A percentile compares a stretch with the other conserved stretches of the same genome.
Conservation (phyloP, 2,113 vertebrate genomes). For the Sinocyclocheilus anshuiensis region DNA sequence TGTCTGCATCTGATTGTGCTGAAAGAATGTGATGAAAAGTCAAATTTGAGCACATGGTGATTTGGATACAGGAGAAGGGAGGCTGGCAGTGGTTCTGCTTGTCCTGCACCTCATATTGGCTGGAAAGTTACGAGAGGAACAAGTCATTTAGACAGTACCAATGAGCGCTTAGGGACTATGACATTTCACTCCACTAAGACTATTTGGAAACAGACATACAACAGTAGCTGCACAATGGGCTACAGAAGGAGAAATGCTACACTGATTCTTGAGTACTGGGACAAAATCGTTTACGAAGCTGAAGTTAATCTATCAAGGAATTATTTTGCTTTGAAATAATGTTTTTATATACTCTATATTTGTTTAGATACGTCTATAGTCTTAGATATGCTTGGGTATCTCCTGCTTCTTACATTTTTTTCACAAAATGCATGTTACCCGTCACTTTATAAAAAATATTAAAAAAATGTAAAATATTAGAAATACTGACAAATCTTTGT, state of each 20-base stretch:
- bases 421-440: no score
- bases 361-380: no score
- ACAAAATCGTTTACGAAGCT: neutral
- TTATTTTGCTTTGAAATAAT: neutral
- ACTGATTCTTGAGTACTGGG: neutral
- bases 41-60: neutral
- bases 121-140: neutral
- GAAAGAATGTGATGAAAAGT: neutral
- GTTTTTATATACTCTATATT: neutral
- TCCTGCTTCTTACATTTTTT: neutral
- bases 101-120: neutral
- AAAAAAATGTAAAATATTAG: no score
- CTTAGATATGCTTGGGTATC: neutral
- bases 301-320: neutral
- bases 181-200: slow-evolving; percentile 30
- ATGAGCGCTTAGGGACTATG: slow-evolving; percentile 29
- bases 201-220: slow-evolving; percentile 13
- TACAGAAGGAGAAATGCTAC: slow-evolving; percentile 17
- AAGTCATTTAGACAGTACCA: slow-evolving; percentile 17
- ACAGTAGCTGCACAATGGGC: slow-evolving; percentile 27
- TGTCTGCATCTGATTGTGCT: neutral
- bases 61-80: neutral
- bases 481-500: no score
- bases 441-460: no score
- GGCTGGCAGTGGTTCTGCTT: slow-evolving; percentile 31